These are phyloP conservation scores for Paragorgia papillata DNA, from an alignment of 92 coral and sea anemone species.

Conservation along the genomic window DNA sequence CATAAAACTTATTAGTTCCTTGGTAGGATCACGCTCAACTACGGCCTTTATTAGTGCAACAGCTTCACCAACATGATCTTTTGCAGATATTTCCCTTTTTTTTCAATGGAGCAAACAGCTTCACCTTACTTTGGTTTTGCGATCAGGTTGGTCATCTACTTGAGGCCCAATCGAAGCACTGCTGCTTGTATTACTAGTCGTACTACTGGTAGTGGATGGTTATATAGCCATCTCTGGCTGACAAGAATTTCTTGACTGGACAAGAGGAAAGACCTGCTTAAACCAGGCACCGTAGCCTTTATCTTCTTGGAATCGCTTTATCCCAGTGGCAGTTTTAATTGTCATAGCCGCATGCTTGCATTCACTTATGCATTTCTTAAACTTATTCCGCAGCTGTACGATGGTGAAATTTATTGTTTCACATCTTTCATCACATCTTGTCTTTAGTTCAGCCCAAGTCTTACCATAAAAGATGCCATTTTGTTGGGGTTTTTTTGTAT, in stretches of 20 bases:
- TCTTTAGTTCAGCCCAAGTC: slow-evolving; percentile 2
- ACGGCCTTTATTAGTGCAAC: background rate
- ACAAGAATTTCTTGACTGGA: slow-evolving; percentile 26
- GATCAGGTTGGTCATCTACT: slow-evolving; percentile 9
- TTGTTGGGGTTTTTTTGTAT: slow-evolving; percentile 18
- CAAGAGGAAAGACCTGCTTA: slow-evolving; percentile 4
- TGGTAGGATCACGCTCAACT: slow-evolving; percentile 22
- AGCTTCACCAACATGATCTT: slow-evolving; percentile 37
- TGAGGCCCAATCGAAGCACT: background rate
- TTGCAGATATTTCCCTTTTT: slow-evolving; percentile 18
- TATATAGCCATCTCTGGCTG: slow-evolving; percentile 17
- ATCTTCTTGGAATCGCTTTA: slow-evolving; percentile 1
- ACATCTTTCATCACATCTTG: slow-evolving; percentile 11
- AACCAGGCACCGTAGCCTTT: slow-evolving; percentile 22
- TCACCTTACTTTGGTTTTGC: background rate
- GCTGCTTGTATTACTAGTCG: slow-evolving; percentile 8
- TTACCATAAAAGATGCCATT: slow-evolving; percentile 9
- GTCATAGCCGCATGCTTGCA: slow-evolving; percentile 21
- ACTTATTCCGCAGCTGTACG: slow-evolving; percentile 6
- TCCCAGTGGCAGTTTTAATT: slow-evolving; percentile 12
- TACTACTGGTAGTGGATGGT: slow-evolving; percentile 9
- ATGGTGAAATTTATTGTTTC: slow-evolving; percentile 1
- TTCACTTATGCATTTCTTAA: slow-evolving; percentile 17
- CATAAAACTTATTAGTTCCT: slow-evolving; percentile 14
- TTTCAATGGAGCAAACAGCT: slow-evolving; percentile 12